Base-by-base conservation (phyloP, 2,797 vertebrate species). In the Spinibarbus caldwelli region DNA sequence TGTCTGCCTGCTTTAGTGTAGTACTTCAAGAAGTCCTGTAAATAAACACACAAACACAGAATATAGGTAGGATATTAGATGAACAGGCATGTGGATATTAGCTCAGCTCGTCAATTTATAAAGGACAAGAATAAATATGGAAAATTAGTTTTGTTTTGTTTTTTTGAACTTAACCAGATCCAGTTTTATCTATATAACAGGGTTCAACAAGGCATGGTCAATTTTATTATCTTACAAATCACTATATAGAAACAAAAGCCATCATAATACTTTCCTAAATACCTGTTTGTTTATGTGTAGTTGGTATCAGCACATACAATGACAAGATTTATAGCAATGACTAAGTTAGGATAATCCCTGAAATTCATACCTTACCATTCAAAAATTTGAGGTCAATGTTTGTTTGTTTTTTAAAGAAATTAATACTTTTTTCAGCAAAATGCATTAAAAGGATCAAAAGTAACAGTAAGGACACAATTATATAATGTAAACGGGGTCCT, bases 21-120 rank as follows among this genome's bases (percentile, higher is more conserved):
- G 92, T 97, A 96, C 90, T 97, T 98, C 85, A 97, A 92, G 90
- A 97, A 97, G 91, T 98, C 97, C 97, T 98, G 91, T 21, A 66
- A 26, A 57, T 26, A 62, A n/a, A n/a, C n/a, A n/a, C n/a, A n/a
- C n/a, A n/a, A n/a, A 52, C 29, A 80, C 62, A 80, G 49, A 21
- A 54, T 70, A 52, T 11, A 54, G 47, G 47, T 10, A 80, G 19
- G 23, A 43, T 12, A 62, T 14, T 49, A 21, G 8, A 36, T 9
- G 5, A 70, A 29, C 15, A 31, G 11, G 34, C 23, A 29, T 41
- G 6, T 57, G 4, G 45, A 82, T 26, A 29, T 41, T 17, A 79
- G 41, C n/a, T 29, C 17, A 79, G 34, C 23, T 31, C 43, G 23
- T 29, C 29, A 29, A 72, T 45, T 36, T 76, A 31, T n/a, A n/a